Base-by-base conservation (phyloP, 2,888 invertebrate species). In the Amaurobius ferox region DNA sequence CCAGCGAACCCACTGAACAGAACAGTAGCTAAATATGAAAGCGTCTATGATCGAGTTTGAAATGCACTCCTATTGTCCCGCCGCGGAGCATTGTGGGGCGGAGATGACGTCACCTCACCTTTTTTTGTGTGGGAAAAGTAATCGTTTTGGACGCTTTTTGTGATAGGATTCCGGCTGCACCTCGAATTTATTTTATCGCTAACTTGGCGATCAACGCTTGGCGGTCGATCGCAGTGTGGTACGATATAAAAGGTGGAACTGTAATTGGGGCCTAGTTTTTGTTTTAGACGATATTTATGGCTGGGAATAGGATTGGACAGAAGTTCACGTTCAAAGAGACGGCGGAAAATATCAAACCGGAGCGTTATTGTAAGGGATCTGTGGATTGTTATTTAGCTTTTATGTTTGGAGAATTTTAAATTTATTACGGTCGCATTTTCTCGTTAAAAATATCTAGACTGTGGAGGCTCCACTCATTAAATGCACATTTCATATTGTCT, bases 101-200 rank as follows among this genome's bases (percentile, higher is more conserved):
- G 74, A 77, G n/a, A n/a, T n/a, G 83, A 85, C 83, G 83, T 85
- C 83, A 85, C 67, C 39, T 32, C 70, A 76, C 83, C 76, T 85
- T 77, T 83, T n/a, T n/a, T 85, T 77, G 77, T 77, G 77, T 83
- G 81, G 73, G 81, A 83, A 83, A 83, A 83, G 81, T 62, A 83
- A 74, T 76, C 79, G 79, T 72, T 74, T 73, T 74, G 71, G 77
- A 16, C 67, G 79, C 62, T 80, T 80, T 80, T 80, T 61, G 67
- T 32, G 67, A 67, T 74, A 67, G 66, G 35, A 30, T 19, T 72
- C 6, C 7, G 29, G 70, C 67, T 23, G 23, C 55, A 32, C 61
- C 55, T 48, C 39, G 66, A 29, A 39, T 68, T 61, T 70, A 39
- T 74, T 55, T 80, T 80, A 80, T 73, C 80, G 80, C 80, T 66